Evolutionary conservation across 2,113 vertebrate genomes (phyloP).

Genomic region (Ahaetulla prasina): DNA sequence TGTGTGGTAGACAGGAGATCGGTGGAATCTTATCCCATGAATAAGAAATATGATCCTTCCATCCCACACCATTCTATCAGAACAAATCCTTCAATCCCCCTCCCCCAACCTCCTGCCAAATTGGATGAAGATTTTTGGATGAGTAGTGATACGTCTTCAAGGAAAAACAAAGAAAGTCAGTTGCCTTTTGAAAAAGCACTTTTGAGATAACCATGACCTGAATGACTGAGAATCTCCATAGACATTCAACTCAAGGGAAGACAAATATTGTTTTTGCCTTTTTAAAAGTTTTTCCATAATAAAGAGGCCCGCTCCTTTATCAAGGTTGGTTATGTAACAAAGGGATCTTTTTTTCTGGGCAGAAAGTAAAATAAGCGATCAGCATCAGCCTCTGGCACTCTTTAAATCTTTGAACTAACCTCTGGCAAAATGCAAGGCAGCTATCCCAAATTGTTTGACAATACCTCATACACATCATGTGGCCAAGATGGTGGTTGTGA

Average conservation of each 20-base stretch:
- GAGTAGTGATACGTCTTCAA: background rate
- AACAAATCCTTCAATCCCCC: background rate
- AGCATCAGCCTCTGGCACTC: background rate
- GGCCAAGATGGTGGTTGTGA: background rate
- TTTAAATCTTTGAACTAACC: conserved; percentile 17
- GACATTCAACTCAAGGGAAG: background rate
- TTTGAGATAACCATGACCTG: background rate
- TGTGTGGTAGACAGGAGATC: background rate
- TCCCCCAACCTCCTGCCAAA: background rate
- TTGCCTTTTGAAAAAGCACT: background rate
- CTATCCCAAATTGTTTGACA: background rate
- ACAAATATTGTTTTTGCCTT: background rate
- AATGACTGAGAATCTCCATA: background rate
- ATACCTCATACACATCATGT: background rate
- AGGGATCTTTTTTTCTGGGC: background rate
- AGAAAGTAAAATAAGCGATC: background rate
- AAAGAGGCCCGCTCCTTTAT: background rate
- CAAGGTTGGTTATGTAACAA: background rate
- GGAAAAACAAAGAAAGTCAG: background rate
- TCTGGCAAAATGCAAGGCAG: background rate
- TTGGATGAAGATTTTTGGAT: background rate
- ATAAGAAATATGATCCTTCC: background rate
- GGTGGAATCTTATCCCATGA: background rate
- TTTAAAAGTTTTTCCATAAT: background rate
- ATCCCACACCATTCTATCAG: background rate